A percentile compares a stretch with the other conserved stretches of the same genome.
phyloP scores from a whole-genome alignment of 2,113 vertebrate genomes.

The Cyrtonyx montezumae region DNA sequence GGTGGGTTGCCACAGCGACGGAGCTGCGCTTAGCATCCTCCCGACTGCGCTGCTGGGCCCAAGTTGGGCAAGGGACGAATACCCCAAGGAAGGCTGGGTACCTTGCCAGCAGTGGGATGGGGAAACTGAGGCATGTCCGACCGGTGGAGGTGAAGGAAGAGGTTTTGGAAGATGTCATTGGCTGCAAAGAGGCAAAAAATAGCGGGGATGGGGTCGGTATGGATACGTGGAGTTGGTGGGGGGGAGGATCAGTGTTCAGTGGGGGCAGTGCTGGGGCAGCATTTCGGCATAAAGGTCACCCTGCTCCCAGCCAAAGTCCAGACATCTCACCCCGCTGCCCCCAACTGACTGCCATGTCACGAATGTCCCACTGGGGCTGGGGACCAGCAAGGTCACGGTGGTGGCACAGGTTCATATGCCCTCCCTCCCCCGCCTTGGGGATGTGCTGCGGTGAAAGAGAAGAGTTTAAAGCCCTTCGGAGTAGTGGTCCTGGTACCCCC shows the following conservation, averaged over 20 bases:
- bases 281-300: not conserved
- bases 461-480: not conserved
- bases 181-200: not conserved
- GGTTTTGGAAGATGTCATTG: not conserved
- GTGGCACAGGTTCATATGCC: not conserved
- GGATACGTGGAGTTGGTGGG: not conserved
- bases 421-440: not conserved
- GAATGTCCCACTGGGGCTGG: not conserved
- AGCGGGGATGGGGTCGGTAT: not conserved
- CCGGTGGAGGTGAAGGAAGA: not conserved
- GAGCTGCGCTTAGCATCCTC: slow-evolving; percentile 41
- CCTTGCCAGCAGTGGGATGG: rapidly evolving
- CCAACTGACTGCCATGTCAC: rapidly evolving
- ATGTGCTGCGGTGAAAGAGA: rapidly evolving
- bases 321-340: rapidly evolving
- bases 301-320: not conserved
- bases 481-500: not conserved
- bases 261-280: too few species aligned
- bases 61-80: slow-evolving; percentile 16
- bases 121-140: not conserved
- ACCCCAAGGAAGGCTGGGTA: not conserved
- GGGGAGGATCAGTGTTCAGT: too few species aligned
- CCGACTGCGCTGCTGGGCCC: not conserved
- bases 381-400: rapidly evolving
- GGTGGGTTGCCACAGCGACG: slow-evolving; percentile 59